Conservation (phyloP, 2,888 invertebrate species). For the Archips crataeganus region DNA sequence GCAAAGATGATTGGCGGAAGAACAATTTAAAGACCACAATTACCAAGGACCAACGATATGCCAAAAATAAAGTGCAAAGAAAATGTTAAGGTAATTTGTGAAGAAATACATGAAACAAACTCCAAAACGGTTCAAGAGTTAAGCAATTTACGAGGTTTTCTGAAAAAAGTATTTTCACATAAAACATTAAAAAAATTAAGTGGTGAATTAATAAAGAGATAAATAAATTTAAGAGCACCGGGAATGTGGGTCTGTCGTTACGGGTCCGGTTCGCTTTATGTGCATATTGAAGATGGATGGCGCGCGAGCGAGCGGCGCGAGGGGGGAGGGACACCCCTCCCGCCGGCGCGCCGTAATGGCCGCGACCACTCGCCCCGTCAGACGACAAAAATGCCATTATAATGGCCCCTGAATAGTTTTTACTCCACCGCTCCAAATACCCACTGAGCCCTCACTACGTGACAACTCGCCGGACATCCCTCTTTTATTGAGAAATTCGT, state of each 20-base stretch:
- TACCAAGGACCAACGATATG: neutral
- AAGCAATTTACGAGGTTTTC: conserved; percentile 11
- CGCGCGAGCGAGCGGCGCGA: conserved; percentile 66
- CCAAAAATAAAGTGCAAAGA: neutral
- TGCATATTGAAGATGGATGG: conserved; percentile 85
- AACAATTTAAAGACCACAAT: conserved; percentile 24
- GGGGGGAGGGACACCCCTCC: conserved; percentile 53
- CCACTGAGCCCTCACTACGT: conserved; percentile 77
- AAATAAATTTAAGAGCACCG: conserved; percentile 84
- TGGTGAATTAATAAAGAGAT: conserved; percentile 84
- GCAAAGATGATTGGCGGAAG: conserved; percentile 15
- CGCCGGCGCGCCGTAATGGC: conserved; percentile 72
- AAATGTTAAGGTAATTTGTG: neutral
- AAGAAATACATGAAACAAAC: neutral
- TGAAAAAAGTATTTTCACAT: conserved; percentile 58
- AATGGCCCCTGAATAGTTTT: conserved; percentile 84
- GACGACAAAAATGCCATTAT: conserved; percentile 87
- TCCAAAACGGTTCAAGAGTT: neutral
- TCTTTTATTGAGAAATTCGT: conserved; percentile 86
- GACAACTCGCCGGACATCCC: conserved; percentile 81
- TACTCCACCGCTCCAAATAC: conserved; percentile 85
- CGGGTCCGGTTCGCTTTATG: conserved; percentile 83
- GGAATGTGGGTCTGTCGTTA: conserved; percentile 84
- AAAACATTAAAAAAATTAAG: conserved; percentile 70
- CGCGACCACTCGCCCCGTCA: conserved; percentile 82